These are phyloP conservation scores for Oncopodura yosiiana DNA, from an alignment of 1,140 invertebrate species.

Conservation along the genomic window DNA sequence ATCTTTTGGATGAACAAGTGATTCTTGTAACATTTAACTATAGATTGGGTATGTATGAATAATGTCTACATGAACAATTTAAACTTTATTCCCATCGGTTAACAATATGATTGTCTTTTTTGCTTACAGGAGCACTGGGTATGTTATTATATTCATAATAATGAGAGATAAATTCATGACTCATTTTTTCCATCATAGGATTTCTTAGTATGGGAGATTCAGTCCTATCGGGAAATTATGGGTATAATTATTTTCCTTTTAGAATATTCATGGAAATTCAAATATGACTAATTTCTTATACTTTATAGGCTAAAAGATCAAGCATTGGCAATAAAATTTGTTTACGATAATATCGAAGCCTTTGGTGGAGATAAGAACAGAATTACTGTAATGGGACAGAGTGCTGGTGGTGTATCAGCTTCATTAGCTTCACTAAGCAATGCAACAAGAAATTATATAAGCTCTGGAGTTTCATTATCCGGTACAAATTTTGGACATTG, in stretches of 20 bases:
- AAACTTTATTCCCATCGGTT: neutral
- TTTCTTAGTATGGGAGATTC: slow-evolving; percentile 85
- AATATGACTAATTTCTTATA: neutral
- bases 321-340: slow-evolving; percentile 76
- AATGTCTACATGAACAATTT: neutral
- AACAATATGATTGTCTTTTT: neutral
- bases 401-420: slow-evolving; percentile 44
- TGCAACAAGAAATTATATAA: neutral
- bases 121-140: too few relatives aligned
- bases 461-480: neutral
- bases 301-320: slow-evolving; percentile 52
- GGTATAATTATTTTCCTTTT: slow-evolving; percentile 46
- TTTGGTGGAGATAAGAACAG: slow-evolving; percentile 79
- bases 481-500: too few relatives aligned
- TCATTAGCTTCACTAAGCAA: neutral
- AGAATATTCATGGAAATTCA: neutral
- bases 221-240: slow-evolving; percentile 89
- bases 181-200: slow-evolving; percentile 38
- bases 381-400: slow-evolving; percentile 86
- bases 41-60: slow-evolving; percentile 74
- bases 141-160: too few relatives aligned
- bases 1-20: slow-evolving; percentile 48
- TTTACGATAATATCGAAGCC: slow-evolving; percentile 73
- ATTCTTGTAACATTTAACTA: slow-evolving; percentile 95
- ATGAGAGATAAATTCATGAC: neutral